These are phyloP conservation scores for Oryzaephilus surinamensis DNA, from an alignment of 1,140 invertebrate genomes.

Conservation along the genomic window DNA sequence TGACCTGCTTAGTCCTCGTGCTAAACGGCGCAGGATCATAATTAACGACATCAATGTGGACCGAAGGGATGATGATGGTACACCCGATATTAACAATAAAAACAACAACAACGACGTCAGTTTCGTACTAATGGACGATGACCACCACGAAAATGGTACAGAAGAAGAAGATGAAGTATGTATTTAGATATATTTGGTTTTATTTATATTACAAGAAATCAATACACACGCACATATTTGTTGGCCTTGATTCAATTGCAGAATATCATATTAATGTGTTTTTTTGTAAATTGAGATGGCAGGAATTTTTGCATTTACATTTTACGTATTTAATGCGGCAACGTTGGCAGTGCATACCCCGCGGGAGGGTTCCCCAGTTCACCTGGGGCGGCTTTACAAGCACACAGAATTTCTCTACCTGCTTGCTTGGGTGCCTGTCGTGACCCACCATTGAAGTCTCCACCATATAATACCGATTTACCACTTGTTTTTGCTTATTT, in stretches of 20 bases:
- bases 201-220: not conserved
- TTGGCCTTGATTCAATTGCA: constrained; percentile 1
- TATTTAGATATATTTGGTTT: constrained; percentile 17
- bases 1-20: constrained; percentile 26
- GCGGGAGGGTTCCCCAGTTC: constrained; percentile 28
- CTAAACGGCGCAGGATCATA: constrained; percentile 25
- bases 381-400: constrained; percentile 26
- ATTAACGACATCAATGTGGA: constrained; percentile 17
- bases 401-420: constrained; percentile 9
- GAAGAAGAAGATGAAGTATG: constrained; percentile 43
- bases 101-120: constrained; percentile 47
- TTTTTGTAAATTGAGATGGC: no score
- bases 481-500: not conserved
- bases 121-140: constrained; percentile 44
- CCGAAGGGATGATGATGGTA: constrained; percentile 31
- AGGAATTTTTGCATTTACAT: not conserved
- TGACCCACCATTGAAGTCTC: constrained; percentile 11
- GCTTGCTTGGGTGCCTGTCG: constrained; percentile 16
- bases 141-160: constrained; percentile 37
- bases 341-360: constrained; percentile 18
- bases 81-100: constrained; percentile 36
- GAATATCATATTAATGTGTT: no score
- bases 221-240: not conserved
- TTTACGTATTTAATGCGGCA: not conserved
- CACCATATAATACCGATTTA: not conserved